Conservation (phyloP, 30 jellyfish, hydroid and myxozoan species). For the Mastigias papua region DNA sequence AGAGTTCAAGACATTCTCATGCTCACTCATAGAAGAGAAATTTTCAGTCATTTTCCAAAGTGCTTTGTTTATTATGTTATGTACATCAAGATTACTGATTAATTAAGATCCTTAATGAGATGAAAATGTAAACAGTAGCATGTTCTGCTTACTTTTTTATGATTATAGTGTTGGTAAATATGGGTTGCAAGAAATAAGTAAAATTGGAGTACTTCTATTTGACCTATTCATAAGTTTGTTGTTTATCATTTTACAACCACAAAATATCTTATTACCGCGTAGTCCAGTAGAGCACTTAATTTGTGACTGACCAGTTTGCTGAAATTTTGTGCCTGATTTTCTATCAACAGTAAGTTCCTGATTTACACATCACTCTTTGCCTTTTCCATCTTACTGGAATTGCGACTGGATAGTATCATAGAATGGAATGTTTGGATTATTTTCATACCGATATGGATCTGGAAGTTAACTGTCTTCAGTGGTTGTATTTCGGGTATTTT, state of each 20-base stretch:
- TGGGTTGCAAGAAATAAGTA: neutral
- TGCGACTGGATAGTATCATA: constrained; percentile 72
- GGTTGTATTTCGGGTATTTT: constrained; percentile 89
- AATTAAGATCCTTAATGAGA: too few relatives aligned
- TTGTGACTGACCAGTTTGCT: too few relatives aligned
- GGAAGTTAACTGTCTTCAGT: constrained; percentile 82
- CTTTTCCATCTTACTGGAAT: constrained; percentile 72
- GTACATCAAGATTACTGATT: too few relatives aligned
- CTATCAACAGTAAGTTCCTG: constrained; percentile 81
- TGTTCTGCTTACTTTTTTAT: too few relatives aligned
- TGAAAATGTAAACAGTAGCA: too few relatives aligned
- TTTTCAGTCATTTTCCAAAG: too few relatives aligned
- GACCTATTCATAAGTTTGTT: neutral
- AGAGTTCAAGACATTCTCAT: too few relatives aligned
- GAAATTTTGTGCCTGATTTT: neutral
- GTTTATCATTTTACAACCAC: neutral
- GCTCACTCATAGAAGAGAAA: too few relatives aligned
- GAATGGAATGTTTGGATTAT: constrained; percentile 83
- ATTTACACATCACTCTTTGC: constrained; percentile 82
- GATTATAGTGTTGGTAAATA: too few relatives aligned
- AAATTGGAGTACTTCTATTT: neutral
- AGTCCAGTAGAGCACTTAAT: neutral
- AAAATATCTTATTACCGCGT: neutral
- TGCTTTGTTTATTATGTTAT: too few relatives aligned
- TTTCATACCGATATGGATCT: constrained; percentile 93